Conservation (phyloP, 1,140 invertebrate genomes). For the Rhyacophila brunnea region DNA sequence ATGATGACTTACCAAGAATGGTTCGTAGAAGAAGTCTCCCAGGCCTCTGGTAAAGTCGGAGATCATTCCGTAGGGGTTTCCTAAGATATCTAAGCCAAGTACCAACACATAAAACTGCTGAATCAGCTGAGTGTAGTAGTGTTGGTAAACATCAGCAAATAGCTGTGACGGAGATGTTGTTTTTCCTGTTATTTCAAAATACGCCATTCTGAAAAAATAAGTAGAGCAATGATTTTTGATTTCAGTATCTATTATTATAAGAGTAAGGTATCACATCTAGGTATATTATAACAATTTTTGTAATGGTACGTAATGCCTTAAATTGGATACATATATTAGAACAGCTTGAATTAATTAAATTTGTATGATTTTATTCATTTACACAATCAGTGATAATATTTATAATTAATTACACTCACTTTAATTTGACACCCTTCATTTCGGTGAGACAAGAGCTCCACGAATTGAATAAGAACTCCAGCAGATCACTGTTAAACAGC, state of each 20-base stretch:
- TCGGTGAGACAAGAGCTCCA: conserved; percentile 62
- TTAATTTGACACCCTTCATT: conserved; percentile 63
- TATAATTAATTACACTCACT: conserved; percentile 44
- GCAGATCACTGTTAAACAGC: conserved; percentile 51
- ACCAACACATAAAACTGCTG: conserved; percentile 90
- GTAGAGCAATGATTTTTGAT: too few species aligned
- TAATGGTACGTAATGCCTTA: too few species aligned
- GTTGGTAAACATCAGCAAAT: conserved; percentile 60
- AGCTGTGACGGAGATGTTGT: conserved; percentile 63
- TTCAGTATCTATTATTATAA: too few species aligned
- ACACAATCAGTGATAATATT: background rate
- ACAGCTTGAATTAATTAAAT: too few species aligned
- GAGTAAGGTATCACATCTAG: too few species aligned
- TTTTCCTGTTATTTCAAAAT: conserved; percentile 69
- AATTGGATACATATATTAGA: too few species aligned
- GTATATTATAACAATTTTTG: too few species aligned
- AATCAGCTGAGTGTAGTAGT: conserved; percentile 76
- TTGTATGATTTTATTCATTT: too few species aligned
- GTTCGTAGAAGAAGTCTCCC: conserved; percentile 73
- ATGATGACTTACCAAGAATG: conserved; percentile 55
- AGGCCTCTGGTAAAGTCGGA: conserved; percentile 68
- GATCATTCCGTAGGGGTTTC: conserved; percentile 82
- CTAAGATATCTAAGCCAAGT: conserved; percentile 84
- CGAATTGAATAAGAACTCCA: conserved; percentile 62
- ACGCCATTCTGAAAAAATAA: conserved; percentile 76